Conservation (phyloP, 2,888 invertebrate species). For the Campoletis raptor region DNA sequence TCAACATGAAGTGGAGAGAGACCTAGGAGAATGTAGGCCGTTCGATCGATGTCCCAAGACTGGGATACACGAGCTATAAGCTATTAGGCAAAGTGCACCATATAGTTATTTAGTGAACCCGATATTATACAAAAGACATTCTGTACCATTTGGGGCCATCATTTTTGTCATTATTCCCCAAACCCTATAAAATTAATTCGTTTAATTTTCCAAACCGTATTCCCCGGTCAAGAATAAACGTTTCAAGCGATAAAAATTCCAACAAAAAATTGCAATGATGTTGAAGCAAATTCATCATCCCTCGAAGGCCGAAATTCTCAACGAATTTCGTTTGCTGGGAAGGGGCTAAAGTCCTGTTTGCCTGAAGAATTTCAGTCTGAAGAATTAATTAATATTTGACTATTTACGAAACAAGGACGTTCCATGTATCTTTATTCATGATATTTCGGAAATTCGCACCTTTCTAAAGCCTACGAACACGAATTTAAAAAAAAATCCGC, state of each 20-base stretch:
- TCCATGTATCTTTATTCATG: neutral
- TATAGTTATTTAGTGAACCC: conserved; percentile 36
- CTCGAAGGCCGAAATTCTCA: neutral
- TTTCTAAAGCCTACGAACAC: neutral
- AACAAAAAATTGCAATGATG: neutral
- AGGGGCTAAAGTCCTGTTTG: neutral
- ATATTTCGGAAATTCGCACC: neutral
- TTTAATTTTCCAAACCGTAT: neutral
- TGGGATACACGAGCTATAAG: conserved; percentile 55
- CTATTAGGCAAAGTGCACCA: conserved; percentile 59
- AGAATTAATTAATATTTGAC: neutral
- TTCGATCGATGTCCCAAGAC: conserved; percentile 63
- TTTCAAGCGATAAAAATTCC: neutral
- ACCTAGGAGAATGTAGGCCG: conserved; percentile 62
- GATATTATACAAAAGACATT: conserved; percentile 31
- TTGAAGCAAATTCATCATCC: neutral
- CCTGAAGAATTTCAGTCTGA: neutral
- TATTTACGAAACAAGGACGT: neutral
- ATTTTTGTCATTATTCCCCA: neutral
- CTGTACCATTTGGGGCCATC: conserved; percentile 12
- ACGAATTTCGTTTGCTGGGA: neutral
- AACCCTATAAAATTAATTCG: neutral
- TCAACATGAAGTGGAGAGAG: conserved; percentile 39
- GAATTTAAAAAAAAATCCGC: neutral
- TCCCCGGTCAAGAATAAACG: neutral